phyloP scores from a whole-genome alignment of 2,797 vertebrate species.

The Anguilla anguilla region DNA sequence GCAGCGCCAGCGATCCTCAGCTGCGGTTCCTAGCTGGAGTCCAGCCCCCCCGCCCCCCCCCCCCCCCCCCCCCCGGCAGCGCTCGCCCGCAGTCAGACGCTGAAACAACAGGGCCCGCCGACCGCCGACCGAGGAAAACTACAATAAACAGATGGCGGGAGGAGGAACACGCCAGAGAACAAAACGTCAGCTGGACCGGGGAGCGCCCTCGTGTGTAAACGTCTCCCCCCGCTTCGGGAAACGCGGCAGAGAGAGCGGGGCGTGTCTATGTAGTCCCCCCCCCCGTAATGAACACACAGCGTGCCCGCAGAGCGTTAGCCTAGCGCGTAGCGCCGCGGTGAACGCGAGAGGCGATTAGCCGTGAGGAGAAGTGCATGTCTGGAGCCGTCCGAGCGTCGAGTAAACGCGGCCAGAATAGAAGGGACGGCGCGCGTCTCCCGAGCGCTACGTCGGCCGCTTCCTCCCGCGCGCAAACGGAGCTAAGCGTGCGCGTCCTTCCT shows the following conservation, averaged over 20 bases:
- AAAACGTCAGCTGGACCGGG: conserved; percentile 61
- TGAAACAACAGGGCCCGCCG: conserved; percentile 15
- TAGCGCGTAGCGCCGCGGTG: conserved; percentile 46
- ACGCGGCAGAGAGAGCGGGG: conserved; percentile 47
- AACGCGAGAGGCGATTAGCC: conserved; percentile 48
- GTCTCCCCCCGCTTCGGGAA: conserved; percentile 38
- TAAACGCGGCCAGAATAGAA: conserved; percentile 30
- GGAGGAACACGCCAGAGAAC: conserved; percentile 60
- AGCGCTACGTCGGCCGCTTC: conserved; percentile 27
- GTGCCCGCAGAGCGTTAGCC: conserved; percentile 50
- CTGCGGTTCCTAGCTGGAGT: background rate
- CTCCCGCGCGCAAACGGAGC: conserved; percentile 33
- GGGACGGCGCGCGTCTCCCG: conserved; percentile 37
- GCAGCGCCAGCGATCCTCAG: conserved; percentile 9
- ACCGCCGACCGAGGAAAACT: conserved; percentile 53
- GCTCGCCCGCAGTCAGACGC: conserved; percentile 22
- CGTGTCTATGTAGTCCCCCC: conserved; percentile 51
- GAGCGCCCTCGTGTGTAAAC: conserved; percentile 57
- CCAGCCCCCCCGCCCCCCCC: background rate
- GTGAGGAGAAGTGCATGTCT: conserved; percentile 59
- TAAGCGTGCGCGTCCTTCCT: conserved; percentile 38
- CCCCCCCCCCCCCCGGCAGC: background rate
- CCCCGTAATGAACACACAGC: conserved; percentile 52
- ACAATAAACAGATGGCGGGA: conserved; percentile 25
- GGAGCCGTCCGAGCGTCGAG: conserved; percentile 47